A percentile compares a stretch with the other conserved stretches of the same genome.
Evolutionary conservation across 1,140 invertebrate genomes (phyloP).

Genomic region (Macrosteles quadrilineatus): DNA sequence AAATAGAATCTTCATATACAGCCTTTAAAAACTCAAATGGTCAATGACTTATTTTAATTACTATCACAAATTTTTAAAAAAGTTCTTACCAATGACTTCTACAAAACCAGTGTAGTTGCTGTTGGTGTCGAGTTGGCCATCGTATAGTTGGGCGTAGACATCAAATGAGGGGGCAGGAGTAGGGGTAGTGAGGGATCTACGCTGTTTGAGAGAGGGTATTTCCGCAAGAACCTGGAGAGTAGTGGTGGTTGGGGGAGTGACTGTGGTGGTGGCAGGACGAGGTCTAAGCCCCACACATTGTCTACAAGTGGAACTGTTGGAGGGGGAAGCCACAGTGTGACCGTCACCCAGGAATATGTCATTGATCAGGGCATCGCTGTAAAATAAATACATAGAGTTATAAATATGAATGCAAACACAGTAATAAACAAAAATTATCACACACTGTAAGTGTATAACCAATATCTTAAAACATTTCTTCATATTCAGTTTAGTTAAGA

Average conservation of each 20-base stretch:
- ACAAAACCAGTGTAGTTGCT: conserved; percentile 83
- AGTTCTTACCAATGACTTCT: conserved; percentile 67
- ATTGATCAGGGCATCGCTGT: conserved; percentile 55
- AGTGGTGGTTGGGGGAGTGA: neutral
- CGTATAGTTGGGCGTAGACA: conserved; percentile 47
- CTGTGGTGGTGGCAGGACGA: conserved; percentile 44
- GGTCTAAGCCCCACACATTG: conserved; percentile 55
- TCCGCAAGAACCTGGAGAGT: neutral
- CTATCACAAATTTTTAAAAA: too few species aligned
- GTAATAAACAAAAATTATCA: too few species aligned
- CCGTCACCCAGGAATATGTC: conserved; percentile 70
- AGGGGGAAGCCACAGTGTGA: conserved; percentile 51
- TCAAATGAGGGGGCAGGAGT: neutral
- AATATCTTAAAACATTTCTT: too few species aligned
- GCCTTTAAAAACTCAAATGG: too few species aligned
- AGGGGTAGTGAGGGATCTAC: conserved; percentile 13
- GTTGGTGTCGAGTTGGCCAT: conserved; percentile 71
- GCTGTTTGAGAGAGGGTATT: neutral
- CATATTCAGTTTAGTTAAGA: too few species aligned
- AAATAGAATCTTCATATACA: too few species aligned
- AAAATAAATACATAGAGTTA: too few species aligned
- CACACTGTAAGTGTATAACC: too few species aligned
- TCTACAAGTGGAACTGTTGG: conserved; percentile 48
- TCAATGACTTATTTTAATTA: too few species aligned
- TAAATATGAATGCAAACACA: too few species aligned